A percentile compares a stretch with the other conserved stretches of the same genome.
Evolutionary conservation across 2,797 vertebrate genomes (phyloP).

Genomic region (Streptopelia turtur): DNA sequence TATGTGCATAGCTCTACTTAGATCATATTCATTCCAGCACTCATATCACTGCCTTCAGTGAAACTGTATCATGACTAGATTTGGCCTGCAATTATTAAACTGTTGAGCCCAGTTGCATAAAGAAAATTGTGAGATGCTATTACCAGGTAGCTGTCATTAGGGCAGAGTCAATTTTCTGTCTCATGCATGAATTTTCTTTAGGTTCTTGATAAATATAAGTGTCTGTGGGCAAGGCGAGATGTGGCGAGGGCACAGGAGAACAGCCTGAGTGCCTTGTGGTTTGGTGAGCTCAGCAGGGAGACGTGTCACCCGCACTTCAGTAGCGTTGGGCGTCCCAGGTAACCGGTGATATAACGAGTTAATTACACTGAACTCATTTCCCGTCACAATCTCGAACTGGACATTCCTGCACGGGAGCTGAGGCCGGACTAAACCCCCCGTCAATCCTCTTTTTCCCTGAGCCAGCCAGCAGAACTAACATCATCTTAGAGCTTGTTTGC

Average conservation of each 20-base stretch:
- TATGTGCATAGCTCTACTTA: background rate
- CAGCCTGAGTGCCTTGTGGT: accelerated
- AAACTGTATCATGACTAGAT: background rate
- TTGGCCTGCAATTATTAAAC: background rate
- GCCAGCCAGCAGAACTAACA: background rate
- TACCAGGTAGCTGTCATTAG: background rate
- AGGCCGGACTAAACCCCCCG: background rate
- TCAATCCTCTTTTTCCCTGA: background rate
- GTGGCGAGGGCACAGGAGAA: background rate
- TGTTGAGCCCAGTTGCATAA: background rate
- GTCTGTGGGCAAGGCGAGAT: background rate
- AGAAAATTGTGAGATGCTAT: background rate
- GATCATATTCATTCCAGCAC: background rate
- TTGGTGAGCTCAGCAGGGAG: background rate
- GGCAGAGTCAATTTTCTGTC: background rate
- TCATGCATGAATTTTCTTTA: background rate
- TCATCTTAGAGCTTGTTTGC: slow-evolving; percentile 5
- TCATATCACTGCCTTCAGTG: background rate
- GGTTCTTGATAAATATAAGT: background rate
- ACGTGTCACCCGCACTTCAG: background rate
- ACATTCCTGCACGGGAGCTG: background rate
- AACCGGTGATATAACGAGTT: background rate
- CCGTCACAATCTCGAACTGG: background rate
- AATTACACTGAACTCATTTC: background rate
- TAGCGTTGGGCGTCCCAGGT: background rate